Evolutionary conservation across 2,888 invertebrate genomes (phyloP).

Genomic region (Mesochorus sp.): DNA sequence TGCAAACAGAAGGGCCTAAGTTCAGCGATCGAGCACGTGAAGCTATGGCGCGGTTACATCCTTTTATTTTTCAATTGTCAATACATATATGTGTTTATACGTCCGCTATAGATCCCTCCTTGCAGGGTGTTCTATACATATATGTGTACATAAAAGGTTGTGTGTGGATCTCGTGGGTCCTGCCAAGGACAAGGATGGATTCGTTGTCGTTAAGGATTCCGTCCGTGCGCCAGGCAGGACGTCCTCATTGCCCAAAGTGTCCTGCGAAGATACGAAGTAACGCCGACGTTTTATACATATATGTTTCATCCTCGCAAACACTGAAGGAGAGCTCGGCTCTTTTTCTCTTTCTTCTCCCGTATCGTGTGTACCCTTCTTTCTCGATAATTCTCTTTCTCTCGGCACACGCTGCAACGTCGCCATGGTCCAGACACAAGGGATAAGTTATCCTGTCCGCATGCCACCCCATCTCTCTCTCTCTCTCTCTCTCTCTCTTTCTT

Average conservation of each 20-base stretch:
- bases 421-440: constrained; percentile 70
- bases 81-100: constrained; percentile 25
- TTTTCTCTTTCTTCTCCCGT: neutral
- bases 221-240: constrained; percentile 72
- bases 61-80: neutral
- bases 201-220: constrained; percentile 76
- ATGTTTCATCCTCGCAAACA: constrained; percentile 3
- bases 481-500: constrained; percentile 18
- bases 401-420: constrained; percentile 41
- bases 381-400: constrained; percentile 23
- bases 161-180: constrained; percentile 19
- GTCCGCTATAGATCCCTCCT: neutral
- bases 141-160: neutral
- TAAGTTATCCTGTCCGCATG: constrained; percentile 76
- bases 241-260: constrained; percentile 77
- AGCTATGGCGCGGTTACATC: neutral
- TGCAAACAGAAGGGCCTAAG: neutral
- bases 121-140: neutral
- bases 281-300: constrained; percentile 65
- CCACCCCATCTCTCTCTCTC: constrained; percentile 31
- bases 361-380: constrained; percentile 2
- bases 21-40: neutral
- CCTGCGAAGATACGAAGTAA: constrained; percentile 76
- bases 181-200: constrained; percentile 74
- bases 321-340: constrained; percentile 12